Evolutionary conservation across 2,113 vertebrate genomes (phyloP).

Genomic region (Onychostoma macrolepis): DNA sequence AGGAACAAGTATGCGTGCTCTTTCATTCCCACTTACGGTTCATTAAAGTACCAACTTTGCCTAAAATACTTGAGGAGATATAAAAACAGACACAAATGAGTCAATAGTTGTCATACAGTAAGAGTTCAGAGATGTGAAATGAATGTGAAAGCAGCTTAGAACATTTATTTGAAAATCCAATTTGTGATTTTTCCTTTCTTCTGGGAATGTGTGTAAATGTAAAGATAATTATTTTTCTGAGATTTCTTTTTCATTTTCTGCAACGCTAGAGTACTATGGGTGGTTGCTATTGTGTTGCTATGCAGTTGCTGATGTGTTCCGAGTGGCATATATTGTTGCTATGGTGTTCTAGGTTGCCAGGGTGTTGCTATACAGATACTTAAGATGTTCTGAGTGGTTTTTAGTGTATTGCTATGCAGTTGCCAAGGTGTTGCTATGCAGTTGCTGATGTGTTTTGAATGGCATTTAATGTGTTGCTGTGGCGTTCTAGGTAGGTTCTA

Average conservation of each 20-base stretch:
- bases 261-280: background rate
- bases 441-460: background rate
- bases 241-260: background rate
- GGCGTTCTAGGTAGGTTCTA: background rate
- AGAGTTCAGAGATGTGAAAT: too few species aligned
- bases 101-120: background rate
- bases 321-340: too few species aligned
- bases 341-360: too few species aligned
- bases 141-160: too few species aligned
- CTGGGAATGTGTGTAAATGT: background rate
- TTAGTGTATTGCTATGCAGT: background rate
- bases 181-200: background rate
- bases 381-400: background rate
- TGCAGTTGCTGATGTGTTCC: too few species aligned
- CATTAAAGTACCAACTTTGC: background rate
- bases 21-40: background rate
- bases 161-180: too few species aligned
- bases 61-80: background rate
- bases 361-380: too few species aligned
- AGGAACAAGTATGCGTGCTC: background rate
- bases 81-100: background rate
- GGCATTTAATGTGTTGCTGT: background rate
- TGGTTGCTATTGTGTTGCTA: background rate
- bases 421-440: background rate
- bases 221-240: background rate